Evolutionary conservation across 2,113 vertebrate genomes (phyloP), one percentile per base, ranked within the genome.

Genomic region (Coracopsis vasa): DNA sequence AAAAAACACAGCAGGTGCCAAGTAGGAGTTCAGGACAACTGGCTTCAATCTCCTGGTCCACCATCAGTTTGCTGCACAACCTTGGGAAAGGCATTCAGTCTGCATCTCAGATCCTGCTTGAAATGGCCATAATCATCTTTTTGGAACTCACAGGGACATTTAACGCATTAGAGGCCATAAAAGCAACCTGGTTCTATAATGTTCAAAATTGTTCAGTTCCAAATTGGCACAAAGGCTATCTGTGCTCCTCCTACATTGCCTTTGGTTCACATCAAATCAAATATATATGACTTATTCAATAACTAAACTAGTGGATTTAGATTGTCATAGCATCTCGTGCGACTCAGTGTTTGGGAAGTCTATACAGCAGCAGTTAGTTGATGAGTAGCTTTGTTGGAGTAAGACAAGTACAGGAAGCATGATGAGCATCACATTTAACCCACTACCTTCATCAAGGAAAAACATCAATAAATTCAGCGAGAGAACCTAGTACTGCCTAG

Each of bases 341-440:
- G 16, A 18, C 51, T 53, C 13, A 6, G 0, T 0, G 11, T 31
- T 2, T 77, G 75, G n/a, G 27, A 51, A 82, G 19, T 18, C 82
- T 47, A 13, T 11, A 50, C 0, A 2, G 41, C 42, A 83, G 33
- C 10, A 73, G 19, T 20, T 18, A 69, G 23, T 0, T 51, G 37
- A 72, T 9, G 9, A 20, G 21, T 23, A 95, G 48, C 48, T 62
- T n/a, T 47, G 61, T 15, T 42, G 13, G n/a, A 75, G 66, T 33
- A 48, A n/a, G 6, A 21, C 1, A 3, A 74, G 45, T 13, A n/a
- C 28, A 39, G 11, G 31, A 48, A 75, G 66, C 1, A 0, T 19
- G 11, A 1, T 0, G 6, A 78, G 11, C 70, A 81, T 35, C 23
- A 1, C 15, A n/a, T 71, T 81, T 60, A 74, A 88, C 21, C 27